Conservation (phyloP, 2,888 invertebrate genomes). For the Deroplatys truncata region DNA sequence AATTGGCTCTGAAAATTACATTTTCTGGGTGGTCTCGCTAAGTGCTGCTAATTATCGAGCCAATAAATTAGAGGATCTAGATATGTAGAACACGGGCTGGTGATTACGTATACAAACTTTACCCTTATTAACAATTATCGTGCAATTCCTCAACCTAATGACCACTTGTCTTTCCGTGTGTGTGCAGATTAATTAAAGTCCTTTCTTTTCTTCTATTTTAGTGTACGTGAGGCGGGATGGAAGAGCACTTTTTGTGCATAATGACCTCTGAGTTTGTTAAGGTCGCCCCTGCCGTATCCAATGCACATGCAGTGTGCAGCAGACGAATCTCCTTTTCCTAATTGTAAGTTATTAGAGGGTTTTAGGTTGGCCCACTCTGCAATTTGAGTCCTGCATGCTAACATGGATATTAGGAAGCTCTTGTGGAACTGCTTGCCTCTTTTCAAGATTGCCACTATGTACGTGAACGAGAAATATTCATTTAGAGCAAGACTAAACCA, state of each 20-base stretch:
- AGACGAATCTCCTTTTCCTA: neutral
- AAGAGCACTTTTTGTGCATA: neutral
- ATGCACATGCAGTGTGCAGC: neutral
- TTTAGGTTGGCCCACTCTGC: neutral
- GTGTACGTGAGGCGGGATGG: neutral
- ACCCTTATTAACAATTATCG: neutral
- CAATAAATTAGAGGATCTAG: neutral
- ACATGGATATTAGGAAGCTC: neutral
- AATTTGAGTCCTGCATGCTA: neutral
- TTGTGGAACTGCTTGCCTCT: neutral
- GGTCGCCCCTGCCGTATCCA: neutral
- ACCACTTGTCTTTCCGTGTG: neutral
- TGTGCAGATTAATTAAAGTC: neutral
- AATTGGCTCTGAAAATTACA: neutral
- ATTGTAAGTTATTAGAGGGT: neutral
- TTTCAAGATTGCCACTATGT: neutral
- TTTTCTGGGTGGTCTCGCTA: neutral
- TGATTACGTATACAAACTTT: neutral
- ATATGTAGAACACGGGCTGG: neutral
- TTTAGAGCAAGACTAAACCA: neutral
- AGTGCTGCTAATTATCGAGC: neutral
- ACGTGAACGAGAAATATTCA: neutral
- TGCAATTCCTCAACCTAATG: neutral
- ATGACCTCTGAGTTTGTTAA: neutral
- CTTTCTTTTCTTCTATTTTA: neutral